These are phyloP conservation scores for Vespertilio murinus DNA, from an alignment of 2,797 vertebrate species.

Conservation along the genomic window DNA sequence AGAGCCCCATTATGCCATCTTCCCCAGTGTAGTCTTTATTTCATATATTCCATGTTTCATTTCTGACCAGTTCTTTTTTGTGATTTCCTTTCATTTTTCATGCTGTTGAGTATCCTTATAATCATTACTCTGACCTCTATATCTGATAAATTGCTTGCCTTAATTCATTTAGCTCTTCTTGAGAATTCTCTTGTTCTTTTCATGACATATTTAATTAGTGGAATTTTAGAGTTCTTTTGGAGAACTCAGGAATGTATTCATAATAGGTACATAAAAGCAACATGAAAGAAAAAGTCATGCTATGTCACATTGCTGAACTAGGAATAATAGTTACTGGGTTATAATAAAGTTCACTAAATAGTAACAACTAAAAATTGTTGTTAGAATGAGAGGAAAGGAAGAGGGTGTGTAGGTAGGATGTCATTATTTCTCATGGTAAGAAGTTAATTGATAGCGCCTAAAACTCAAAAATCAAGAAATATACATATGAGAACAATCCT, in stretches of 20 bases:
- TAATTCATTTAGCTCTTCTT: not conserved
- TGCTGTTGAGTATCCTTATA: not conserved
- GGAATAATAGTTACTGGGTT: not conserved
- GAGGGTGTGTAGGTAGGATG: not conserved
- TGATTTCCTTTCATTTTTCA: not conserved
- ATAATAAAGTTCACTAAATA: not conserved
- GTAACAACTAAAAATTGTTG: not conserved
- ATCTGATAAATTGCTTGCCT: not conserved
- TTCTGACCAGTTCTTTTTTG: not conserved
- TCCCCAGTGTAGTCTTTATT: not conserved
- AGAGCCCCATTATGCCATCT: no score
- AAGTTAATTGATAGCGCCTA: not conserved
- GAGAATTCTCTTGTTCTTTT: not conserved
- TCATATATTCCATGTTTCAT: not conserved
- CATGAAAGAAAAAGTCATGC: not conserved
- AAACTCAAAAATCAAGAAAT: slow-evolving; percentile 42
- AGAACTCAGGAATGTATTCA: not conserved
- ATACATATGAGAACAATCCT: not conserved
- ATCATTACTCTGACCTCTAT: not conserved
- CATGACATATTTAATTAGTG: not conserved
- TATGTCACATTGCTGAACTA: not conserved
- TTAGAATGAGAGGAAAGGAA: not conserved
- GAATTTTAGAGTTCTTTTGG: not conserved
- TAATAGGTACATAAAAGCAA: not conserved
- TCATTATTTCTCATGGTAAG: not conserved